A percentile compares a stretch with the other conserved stretches of the same genome.
phyloP scores from a whole-genome alignment of 2,113 vertebrate genomes.

The Emydocephalus ijimae region DNA sequence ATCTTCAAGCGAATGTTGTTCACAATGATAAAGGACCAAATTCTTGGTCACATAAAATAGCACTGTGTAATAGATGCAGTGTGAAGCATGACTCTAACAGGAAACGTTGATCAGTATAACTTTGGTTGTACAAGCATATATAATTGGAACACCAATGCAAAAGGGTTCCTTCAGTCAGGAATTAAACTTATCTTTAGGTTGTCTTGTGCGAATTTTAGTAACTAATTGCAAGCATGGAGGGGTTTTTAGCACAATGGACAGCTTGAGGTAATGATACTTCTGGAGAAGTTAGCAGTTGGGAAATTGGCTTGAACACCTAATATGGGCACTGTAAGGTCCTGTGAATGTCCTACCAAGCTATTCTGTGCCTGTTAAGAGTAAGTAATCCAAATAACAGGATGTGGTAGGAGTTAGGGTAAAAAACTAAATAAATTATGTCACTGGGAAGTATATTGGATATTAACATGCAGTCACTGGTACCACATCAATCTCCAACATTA shows the following conservation, averaged over 20 bases:
- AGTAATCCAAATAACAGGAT: background rate
- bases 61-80: background rate
- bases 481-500: background rate
- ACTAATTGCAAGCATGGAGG: background rate
- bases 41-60: background rate
- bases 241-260: background rate
- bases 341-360: background rate
- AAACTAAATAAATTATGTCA: background rate
- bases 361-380: background rate
- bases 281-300: background rate
- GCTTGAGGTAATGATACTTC: background rate
- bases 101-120: background rate
- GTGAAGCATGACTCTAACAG: background rate
- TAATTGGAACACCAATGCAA: background rate
- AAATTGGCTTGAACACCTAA: background rate
- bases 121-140: background rate
- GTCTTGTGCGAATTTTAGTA: background rate
- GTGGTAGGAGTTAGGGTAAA: background rate
- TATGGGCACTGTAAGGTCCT: background rate
- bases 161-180: background rate
- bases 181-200: background rate
- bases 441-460: background rate
- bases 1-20: background rate
- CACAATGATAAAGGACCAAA: background rate
- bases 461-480: background rate